These are phyloP conservation scores for Stictonetta naevosa DNA, from an alignment of 2,113 vertebrate genomes.

Conservation along the genomic window DNA sequence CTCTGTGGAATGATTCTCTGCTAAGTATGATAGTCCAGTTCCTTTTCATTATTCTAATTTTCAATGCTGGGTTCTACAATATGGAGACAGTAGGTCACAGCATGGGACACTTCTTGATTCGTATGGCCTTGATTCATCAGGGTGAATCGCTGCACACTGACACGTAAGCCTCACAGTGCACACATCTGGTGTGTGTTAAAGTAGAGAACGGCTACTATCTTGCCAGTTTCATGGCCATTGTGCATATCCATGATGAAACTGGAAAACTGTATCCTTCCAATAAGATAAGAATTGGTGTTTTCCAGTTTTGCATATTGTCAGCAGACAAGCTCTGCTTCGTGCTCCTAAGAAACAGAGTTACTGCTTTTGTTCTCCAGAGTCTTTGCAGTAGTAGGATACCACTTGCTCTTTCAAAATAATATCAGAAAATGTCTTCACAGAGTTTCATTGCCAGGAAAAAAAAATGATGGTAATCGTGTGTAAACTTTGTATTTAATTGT, in stretches of 20 bases:
- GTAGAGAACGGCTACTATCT: neutral
- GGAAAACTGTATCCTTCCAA: neutral
- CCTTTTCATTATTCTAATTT: constrained; percentile 22
- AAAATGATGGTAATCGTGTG: neutral
- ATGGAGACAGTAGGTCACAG: neutral
- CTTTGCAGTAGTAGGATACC: neutral
- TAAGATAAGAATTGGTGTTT: neutral
- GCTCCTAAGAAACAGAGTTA: neutral
- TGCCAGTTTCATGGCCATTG: neutral
- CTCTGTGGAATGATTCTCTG: neutral
- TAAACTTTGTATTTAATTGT: constrained; percentile 18
- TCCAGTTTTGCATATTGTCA: neutral
- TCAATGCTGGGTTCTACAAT: neutral
- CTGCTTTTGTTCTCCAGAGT: neutral
- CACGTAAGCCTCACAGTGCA: neutral
- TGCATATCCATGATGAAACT: neutral
- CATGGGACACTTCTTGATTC: neutral
- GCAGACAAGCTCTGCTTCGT: neutral
- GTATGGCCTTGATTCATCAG: neutral
- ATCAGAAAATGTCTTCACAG: neutral
- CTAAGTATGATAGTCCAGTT: neutral
- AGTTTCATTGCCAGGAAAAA: neutral
- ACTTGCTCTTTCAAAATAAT: neutral
- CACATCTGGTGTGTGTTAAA: neutral
- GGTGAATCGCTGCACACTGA: neutral